phyloP scores from a whole-genome alignment of 2,888 invertebrate species.

The Cephonodes hylas region DNA sequence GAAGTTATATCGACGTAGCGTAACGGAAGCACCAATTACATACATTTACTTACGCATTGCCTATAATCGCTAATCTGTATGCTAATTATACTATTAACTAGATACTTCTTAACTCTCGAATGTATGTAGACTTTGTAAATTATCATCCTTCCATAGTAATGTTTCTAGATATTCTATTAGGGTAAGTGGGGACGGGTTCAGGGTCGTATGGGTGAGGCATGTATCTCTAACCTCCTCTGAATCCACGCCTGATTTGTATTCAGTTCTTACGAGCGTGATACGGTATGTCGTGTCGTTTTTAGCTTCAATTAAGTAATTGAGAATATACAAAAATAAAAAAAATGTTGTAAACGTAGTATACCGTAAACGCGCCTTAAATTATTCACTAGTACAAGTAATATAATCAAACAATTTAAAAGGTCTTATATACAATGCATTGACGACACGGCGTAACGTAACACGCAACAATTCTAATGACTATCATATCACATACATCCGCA shows the following conservation, averaged over 20 bases:
- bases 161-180: constrained; percentile 7
- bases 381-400: constrained; percentile 1
- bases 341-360: constrained; percentile 2
- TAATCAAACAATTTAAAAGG: background rate
- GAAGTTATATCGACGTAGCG: constrained; percentile 10
- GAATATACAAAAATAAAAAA: constrained; percentile 13
- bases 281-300: background rate
- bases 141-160: constrained; percentile 63
- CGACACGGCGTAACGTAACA: background rate
- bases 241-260: background rate
- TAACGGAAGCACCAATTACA: constrained; percentile 67
- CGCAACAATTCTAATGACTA: background rate
- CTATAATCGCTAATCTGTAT: constrained; percentile 50
- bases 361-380: constrained; percentile 6
- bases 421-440: background rate
- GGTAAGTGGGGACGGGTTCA: background rate
- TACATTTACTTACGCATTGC: constrained; percentile 47
- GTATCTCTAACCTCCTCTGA: background rate
- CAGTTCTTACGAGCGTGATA: background rate
- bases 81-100: constrained; percentile 65
- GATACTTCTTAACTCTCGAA: constrained; percentile 72
- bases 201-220: background rate
- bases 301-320: constrained; percentile 13
- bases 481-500: background rate
- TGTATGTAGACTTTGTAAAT: constrained; percentile 72